Percentiles rank a stretch among this genome's conserved stretches.
These are phyloP conservation scores for Ormyrus nitidulus DNA, from an alignment of 2,888 invertebrate genomes.

Conservation along the genomic window DNA sequence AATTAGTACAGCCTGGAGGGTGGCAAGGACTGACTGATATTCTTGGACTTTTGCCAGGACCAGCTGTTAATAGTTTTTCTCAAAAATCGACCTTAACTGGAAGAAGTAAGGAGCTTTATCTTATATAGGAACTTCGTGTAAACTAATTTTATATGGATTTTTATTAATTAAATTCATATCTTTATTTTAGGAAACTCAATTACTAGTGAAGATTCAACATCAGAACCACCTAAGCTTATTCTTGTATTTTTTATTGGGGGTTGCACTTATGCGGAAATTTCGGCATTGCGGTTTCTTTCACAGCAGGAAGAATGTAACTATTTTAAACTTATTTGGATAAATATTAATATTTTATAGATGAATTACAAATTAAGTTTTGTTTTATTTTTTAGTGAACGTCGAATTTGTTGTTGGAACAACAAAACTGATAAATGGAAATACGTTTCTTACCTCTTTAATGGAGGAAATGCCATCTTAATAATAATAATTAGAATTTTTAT, in stretches of 20 bases:
- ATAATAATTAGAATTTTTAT: neutral
- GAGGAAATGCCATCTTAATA: conserved; percentile 72
- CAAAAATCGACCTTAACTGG: conserved; percentile 56
- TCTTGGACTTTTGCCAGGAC: conserved; percentile 88
- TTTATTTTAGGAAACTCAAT: conserved; percentile 72
- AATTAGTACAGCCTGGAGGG: conserved; percentile 85
- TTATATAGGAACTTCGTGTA: neutral
- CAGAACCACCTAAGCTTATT: conserved; percentile 83
- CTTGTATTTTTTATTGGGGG: conserved; percentile 98
- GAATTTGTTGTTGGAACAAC: conserved; percentile 95
- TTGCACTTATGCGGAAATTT: conserved; percentile 95
- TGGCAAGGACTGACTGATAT: conserved; percentile 91
- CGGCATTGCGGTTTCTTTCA: conserved; percentile 84
- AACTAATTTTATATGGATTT: neutral
- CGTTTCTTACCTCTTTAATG: conserved; percentile 87
- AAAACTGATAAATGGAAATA: conserved; percentile 92
- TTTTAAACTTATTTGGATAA: neutral
- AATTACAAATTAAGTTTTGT: conserved; percentile 18
- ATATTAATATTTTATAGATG: neutral
- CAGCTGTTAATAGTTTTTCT: conserved; percentile 75
- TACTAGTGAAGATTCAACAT: conserved; percentile 73
- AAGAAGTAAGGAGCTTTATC: conserved; percentile 60
- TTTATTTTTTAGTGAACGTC: conserved; percentile 80
- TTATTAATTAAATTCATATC: neutral
- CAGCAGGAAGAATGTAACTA: conserved; percentile 82